Percentiles rank a stretch among this genome's conserved stretches.
These are phyloP conservation scores for Paralichthys olivaceus DNA, from an alignment of 2,113 vertebrate genomes.

Conservation along the genomic window DNA sequence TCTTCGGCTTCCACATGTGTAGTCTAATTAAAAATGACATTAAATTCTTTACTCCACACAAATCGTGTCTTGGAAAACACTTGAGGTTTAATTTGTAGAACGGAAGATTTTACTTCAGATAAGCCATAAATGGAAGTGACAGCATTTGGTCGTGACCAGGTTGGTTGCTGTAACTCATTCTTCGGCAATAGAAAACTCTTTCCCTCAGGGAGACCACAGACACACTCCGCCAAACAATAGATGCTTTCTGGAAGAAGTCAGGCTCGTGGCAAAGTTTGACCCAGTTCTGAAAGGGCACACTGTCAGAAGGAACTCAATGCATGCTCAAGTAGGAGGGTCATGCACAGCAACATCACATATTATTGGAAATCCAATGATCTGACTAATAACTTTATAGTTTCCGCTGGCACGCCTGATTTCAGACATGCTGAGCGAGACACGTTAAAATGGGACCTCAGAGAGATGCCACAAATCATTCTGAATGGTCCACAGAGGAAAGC, in stretches of 20 bases:
- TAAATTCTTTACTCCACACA: neutral
- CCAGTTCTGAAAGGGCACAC: conserved; percentile 52
- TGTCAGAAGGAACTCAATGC: conserved; percentile 22
- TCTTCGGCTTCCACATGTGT: neutral
- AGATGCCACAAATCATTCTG: neutral
- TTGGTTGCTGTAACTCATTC: conserved; percentile 23
- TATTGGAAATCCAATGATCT: neutral
- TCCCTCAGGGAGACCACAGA: conserved; percentile 12
- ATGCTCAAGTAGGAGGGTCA: conserved; percentile 6
- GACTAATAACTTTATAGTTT: neutral
- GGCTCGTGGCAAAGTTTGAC: conserved; percentile 50
- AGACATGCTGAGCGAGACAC: neutral
- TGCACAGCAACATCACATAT: neutral
- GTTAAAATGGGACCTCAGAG: neutral
- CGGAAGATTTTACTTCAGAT: conserved; percentile 6
- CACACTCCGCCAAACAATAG: conserved; percentile 38
- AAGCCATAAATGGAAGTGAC: conserved; percentile 11
- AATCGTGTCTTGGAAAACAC: neutral
- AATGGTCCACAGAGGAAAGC: neutral
- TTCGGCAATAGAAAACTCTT: conserved; percentile 25
- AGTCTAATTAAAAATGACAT: neutral
- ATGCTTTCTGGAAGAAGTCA: conserved; percentile 31
- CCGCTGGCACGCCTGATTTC: neutral
- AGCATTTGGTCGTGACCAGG: conserved; percentile 28
- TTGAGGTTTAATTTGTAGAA: neutral